phyloP scores from a whole-genome alignment of 2,113 vertebrate species.

The Chelonoidis abingdonii region DNA sequence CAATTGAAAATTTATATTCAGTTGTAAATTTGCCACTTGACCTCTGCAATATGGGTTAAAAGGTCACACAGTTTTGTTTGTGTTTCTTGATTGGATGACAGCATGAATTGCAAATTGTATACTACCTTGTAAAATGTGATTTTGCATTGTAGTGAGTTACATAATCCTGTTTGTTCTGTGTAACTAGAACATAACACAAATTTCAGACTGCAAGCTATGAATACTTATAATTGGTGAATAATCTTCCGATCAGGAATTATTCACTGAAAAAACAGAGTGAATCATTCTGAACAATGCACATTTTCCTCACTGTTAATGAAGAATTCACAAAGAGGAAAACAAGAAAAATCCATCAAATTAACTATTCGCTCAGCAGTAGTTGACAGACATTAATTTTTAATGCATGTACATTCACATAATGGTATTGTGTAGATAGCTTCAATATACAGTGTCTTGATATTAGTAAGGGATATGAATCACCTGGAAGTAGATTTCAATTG shows the following conservation, averaged over 20 bases:
- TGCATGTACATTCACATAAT: slow-evolving; percentile 34
- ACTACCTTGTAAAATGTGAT: neutral
- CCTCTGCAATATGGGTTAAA: neutral
- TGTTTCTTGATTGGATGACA: neutral
- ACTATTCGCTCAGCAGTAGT: slow-evolving; percentile 57
- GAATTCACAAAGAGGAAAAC: slow-evolving; percentile 42
- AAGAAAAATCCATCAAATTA: slow-evolving; percentile 62
- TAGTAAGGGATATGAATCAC: slow-evolving; percentile 66
- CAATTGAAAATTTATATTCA: neutral
- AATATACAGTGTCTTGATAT: neutral
- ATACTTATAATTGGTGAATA: neutral
- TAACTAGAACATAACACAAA: neutral
- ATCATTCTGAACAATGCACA: slow-evolving; percentile 31
- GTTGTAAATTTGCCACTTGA: neutral
- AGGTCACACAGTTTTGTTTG: neutral
- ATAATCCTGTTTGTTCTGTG: neutral
- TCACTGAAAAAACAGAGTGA: neutral
- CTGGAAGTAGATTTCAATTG: slow-evolving; percentile 67
- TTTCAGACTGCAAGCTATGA: neutral
- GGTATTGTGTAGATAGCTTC: slow-evolving; percentile 33
- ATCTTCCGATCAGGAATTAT: neutral
- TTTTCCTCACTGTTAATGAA: slow-evolving; percentile 51
- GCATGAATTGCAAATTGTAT: neutral
- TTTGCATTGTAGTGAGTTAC: neutral
- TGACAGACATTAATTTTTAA: slow-evolving; percentile 71